A percentile compares a stretch with the other conserved stretches of the same genome.
phyloP scores from a whole-genome alignment of 2,888 invertebrate species.

The Alcis repandata region DNA sequence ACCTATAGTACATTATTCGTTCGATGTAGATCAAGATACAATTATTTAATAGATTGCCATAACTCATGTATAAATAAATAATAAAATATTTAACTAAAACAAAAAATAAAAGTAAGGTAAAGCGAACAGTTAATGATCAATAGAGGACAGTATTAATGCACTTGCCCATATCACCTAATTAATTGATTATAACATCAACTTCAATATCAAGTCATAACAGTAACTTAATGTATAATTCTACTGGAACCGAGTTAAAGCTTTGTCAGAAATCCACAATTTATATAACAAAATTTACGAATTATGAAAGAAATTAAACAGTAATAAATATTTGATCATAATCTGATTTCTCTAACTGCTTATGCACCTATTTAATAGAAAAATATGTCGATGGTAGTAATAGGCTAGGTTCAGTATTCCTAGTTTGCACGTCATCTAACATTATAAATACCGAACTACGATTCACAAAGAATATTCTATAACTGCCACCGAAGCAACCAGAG shows the following conservation, averaged over 20 bases:
- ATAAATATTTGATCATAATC: conserved; percentile 86
- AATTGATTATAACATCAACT: conserved; percentile 86
- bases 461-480: conserved; percentile 69
- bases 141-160: conserved; percentile 85
- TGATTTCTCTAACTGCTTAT: conserved; percentile 72
- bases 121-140: conserved; percentile 84
- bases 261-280: conserved; percentile 85
- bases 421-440: conserved; percentile 49
- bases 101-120: conserved; percentile 82
- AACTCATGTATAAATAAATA: conserved; percentile 83
- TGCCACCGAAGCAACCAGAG: conserved; percentile 82
- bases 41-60: conserved; percentile 69
- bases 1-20: conserved; percentile 66
- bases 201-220: conserved; percentile 85
- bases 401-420: conserved; percentile 56
- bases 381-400: conserved; percentile 68
- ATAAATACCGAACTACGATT: conserved; percentile 58
- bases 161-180: conserved; percentile 85
- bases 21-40: conserved; percentile 73
- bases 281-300: conserved; percentile 85
- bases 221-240: conserved; percentile 86
- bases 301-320: conserved; percentile 84
- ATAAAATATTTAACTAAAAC: conserved; percentile 86
- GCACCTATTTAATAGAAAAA: conserved; percentile 62
- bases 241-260: conserved; percentile 87